Conservation (phyloP, 2,888 invertebrate genomes). For the Pollenia labialis region DNA sequence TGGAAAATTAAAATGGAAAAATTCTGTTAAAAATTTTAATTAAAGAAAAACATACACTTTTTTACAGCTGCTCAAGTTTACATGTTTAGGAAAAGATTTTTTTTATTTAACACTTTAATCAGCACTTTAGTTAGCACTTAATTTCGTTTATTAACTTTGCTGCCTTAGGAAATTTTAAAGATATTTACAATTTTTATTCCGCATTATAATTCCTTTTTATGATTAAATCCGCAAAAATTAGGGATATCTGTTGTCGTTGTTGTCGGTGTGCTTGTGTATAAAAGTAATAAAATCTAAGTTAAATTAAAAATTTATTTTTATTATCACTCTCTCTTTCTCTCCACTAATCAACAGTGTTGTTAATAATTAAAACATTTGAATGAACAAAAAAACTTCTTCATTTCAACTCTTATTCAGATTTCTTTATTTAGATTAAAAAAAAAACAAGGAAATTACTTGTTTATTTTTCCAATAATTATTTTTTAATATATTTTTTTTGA, state of each 20-base stretch:
- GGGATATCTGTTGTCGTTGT: not conserved
- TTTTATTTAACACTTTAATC: not conserved
- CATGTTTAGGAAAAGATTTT: not conserved
- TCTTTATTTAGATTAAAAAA: conserved; percentile 12
- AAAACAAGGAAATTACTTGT: not conserved
- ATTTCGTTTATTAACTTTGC: not conserved
- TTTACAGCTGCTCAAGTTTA: conserved; percentile 4
- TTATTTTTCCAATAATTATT: not conserved
- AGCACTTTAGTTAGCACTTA: not conserved
- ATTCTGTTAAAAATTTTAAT: not conserved
- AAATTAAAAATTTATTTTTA: conserved; percentile 32
- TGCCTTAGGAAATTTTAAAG: not conserved
- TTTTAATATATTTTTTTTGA: conserved; percentile 16
- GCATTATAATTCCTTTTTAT: not conserved
- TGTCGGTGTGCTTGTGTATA: not conserved
- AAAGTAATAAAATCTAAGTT: not conserved
- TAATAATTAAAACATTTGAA: not conserved
- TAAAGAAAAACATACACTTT: conserved; percentile 25
- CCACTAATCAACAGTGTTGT: not conserved
- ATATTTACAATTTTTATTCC: not conserved
- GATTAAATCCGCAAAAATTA: not conserved
- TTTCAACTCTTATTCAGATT: not conserved
- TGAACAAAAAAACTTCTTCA: not conserved
- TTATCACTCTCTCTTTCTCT: conserved; percentile 5
- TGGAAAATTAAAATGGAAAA: not conserved